Evolutionary conservation across 2,888 invertebrate species (phyloP), one percentile per base, ranked within the genome.

Genomic region (Azorinus chamasolen): DNA sequence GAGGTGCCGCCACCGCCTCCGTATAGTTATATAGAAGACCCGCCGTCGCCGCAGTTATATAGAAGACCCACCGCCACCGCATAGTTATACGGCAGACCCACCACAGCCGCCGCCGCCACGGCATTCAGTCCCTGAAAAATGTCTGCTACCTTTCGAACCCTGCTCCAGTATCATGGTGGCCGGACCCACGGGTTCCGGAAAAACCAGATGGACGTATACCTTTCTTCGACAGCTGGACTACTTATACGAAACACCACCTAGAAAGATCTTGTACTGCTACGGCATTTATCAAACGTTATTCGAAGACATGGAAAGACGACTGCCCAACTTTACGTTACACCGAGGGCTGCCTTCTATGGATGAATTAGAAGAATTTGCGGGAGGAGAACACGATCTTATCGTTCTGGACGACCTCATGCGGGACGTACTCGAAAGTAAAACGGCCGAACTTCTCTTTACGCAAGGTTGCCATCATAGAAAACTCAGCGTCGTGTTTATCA

Each of bases 181-280:
- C 6, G 70, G 75, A 25, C 55, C 64, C 16, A 70, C 76, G 27
- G 70, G 69, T 22, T 45, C 48, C 24, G 75, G 75, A 16, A 70
- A 75, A 43, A 69, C 64, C 1, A 25, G 20, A 59, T 69, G 66
- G 66, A 45, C 46, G 0, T 68, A 37, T 43, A 58, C 32, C 22
- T 43, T 69, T 32, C 41, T 74, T n/a, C 24, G 57, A 48, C 57
- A 63, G n/a, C 20, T 63, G 37, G 32, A 41, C 12, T 37, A 51
- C 27, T n/a, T 62, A 51, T 62, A 62, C 39, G n/a, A 45, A 46
- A 48, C 18, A 6, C 61, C 46, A 20, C 62, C 50, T 50, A 4
- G 25, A n/a, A 62, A 50, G 37, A 54, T 54, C 1, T n/a, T 64
- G 53, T 64, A 64, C 43, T 64, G 54, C 43, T 64, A 64, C 54